These are phyloP conservation scores for Meta bourneti DNA, from an alignment of 2,888 invertebrate species.

Conservation along the genomic window DNA sequence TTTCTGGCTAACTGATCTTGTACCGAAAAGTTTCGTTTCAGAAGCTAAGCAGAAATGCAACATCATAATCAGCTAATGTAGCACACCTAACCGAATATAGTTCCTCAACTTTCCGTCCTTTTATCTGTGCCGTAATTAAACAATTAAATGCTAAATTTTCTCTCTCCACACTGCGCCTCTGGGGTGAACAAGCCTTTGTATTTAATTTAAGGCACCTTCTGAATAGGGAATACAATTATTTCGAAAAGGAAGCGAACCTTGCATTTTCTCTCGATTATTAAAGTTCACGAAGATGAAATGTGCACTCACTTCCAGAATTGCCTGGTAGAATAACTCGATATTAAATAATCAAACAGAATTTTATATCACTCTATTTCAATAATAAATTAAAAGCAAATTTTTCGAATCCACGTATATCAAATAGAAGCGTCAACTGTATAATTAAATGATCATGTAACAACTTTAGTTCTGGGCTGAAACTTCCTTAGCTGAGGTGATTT, in stretches of 20 bases:
- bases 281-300: not conserved
- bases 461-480: too few species aligned
- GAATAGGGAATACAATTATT: not conserved
- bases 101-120: not conserved
- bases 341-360: not conserved
- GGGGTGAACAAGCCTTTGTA: not conserved
- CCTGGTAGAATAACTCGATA: not conserved
- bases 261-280: not conserved
- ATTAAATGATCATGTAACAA: too few species aligned
- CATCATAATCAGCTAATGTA: constrained; percentile 1
- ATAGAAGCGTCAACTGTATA: too few species aligned
- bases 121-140: not conserved
- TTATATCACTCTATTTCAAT: not conserved
- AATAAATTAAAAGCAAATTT: not conserved
- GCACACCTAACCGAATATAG: not conserved
- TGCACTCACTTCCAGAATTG: not conserved
- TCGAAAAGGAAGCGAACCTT: not conserved
- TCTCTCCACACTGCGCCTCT: not conserved
- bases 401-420: too few species aligned
- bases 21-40: not conserved
- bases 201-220: not conserved
- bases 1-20: not conserved
- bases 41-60: not conserved
- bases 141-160: not conserved
- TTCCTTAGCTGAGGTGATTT: too few species aligned